These are phyloP conservation scores for Drosophila triauraria DNA, from an alignment of 1,140 invertebrate genomes.

Conservation along the genomic window DNA sequence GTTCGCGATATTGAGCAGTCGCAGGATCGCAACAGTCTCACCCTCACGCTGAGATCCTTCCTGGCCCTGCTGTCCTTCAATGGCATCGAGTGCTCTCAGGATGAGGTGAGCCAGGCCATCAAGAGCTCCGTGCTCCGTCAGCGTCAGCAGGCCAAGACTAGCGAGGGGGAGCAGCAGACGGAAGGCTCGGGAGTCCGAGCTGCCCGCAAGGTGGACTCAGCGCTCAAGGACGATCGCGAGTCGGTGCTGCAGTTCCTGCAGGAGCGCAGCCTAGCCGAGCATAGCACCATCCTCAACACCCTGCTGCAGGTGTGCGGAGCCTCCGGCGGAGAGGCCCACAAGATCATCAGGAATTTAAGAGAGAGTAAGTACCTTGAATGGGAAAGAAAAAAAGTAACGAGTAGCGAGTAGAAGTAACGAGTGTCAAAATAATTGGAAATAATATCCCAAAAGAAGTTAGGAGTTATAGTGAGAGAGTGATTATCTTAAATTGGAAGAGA, in stretches of 20 bases:
- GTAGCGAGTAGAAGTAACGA: not conserved
- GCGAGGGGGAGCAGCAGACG: constrained; percentile 4
- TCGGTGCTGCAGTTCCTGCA: constrained; percentile 54
- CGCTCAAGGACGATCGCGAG: constrained; percentile 50
- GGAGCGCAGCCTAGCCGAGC: constrained; percentile 37
- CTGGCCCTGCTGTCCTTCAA: constrained; percentile 61
- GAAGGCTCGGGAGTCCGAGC: constrained; percentile 41
- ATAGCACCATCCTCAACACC: constrained; percentile 45
- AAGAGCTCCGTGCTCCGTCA: constrained; percentile 38
- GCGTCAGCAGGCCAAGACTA: not conserved
- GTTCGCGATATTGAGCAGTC: constrained; percentile 62
- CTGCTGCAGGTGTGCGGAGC: constrained; percentile 63
- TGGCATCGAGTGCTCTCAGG: constrained; percentile 55
- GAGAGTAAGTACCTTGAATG: constrained; percentile 58
- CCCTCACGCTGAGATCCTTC: constrained; percentile 56
- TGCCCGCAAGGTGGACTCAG: constrained; percentile 23
- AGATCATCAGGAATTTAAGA: constrained; percentile 57
- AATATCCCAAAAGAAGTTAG: too few species aligned
- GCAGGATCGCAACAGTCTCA: constrained; percentile 57
- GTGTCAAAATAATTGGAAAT: not conserved
- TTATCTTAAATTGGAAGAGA: too few species aligned
- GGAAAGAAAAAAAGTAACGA: not conserved
- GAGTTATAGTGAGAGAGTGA: too few species aligned
- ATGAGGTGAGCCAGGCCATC: constrained; percentile 65
- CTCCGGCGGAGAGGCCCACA: constrained; percentile 37